phyloP scores from a whole-genome alignment of 2,888 invertebrate species.

The Lottia gigantea region DNA sequence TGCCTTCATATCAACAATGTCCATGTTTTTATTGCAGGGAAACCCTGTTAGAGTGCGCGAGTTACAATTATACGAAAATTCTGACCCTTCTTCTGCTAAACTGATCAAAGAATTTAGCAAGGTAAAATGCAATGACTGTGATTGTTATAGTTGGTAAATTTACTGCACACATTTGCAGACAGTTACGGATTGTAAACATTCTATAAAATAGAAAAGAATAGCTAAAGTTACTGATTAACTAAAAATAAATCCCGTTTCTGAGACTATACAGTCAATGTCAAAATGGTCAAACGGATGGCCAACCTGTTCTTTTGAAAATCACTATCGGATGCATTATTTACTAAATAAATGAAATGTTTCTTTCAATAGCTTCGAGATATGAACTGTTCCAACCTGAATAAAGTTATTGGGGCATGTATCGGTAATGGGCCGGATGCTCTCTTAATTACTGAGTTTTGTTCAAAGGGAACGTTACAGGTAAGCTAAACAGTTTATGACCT shows the following conservation, averaged over 20 bases:
- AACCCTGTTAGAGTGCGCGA: neutral
- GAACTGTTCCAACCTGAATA: slow-evolving; percentile 87
- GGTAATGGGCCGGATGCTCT: slow-evolving; percentile 82
- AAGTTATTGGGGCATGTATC: slow-evolving; percentile 88
- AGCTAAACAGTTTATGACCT: neutral
- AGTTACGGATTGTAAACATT: no score
- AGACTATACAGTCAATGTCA: no score
- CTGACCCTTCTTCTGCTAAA: neutral
- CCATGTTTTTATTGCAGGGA: neutral
- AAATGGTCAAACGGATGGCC: no score
- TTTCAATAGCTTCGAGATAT: slow-evolving; percentile 79
- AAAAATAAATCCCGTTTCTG: no score
- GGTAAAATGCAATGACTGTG: neutral
- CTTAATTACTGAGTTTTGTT: slow-evolving; percentile 87
- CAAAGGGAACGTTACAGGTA: slow-evolving; percentile 80
- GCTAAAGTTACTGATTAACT: no score
- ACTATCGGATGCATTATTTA: no score
- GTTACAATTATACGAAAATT: neutral
- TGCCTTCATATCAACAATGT: no score
- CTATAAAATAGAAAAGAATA: no score
- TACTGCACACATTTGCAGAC: no score
- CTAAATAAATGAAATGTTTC: neutral
- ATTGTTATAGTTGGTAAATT: no score
- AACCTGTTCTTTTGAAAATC: no score
- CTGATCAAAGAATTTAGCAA: neutral